Base-by-base conservation (phyloP, 2,113 vertebrate genomes). In the Corynorhinus townsendii region DNA sequence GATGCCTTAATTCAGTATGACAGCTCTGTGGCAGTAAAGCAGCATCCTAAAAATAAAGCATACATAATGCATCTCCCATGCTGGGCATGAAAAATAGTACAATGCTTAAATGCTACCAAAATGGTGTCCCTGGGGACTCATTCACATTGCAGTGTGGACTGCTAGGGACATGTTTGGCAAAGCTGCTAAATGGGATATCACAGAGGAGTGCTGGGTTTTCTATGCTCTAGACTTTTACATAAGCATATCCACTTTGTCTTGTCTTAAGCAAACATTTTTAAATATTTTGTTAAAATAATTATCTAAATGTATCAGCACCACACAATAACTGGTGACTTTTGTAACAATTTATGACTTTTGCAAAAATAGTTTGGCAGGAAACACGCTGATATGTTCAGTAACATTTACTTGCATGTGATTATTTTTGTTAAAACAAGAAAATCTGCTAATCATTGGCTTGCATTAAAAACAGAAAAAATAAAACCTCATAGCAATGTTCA, bases 21-120 rank as follows among this genome's bases (percentile, higher is more conserved):
- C 97, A 97, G 86, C 84, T 96, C 89, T 76, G 38, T 7, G 89
- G 89, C 89, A 96, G 83, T 89, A 97, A 97, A 96, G 56, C 47
- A 84, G 82, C 56, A 33, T 94, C 95, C 97, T 98, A 98, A 98
- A 98, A 98, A 98, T 97, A 98, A 98, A 91, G 88, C 35, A 89
- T 82, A 54, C 91, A 96, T 94, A 97, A 97, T 95, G 64, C 87
- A 94, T 96, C 97, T 97, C 97, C 97, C 96, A 97, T 93, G 90
- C 93, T 95, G 92, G 95, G 92, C 52, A 81, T 93, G 94, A 96
- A 89, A 96, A 98, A 90, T 82, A 96, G 76, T 62, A 95, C 88
- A 94, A 90, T 92, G 96, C 95, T 96, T 95, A 94, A 89, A 93
- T 95, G 89, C 87, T 91, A 96, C 90, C 56, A 79, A 85, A 95